A percentile compares a stretch with the other conserved stretches of the same genome.
Evolutionary conservation across 1,140 invertebrate species (phyloP).

Genomic region (Meloidogyne floridensis): DNA sequence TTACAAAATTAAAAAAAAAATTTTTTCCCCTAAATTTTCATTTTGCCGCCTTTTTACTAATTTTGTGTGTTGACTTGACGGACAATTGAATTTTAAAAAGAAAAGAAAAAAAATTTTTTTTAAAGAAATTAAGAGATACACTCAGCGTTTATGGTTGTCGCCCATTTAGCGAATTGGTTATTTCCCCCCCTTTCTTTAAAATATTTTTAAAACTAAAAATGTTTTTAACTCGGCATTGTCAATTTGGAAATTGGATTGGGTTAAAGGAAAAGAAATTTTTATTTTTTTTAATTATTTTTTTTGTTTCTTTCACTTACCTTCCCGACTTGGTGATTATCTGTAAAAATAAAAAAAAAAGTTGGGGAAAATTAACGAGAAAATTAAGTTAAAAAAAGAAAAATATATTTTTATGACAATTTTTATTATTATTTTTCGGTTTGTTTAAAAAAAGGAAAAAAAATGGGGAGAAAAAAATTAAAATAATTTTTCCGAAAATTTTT

Average conservation of each 20-base stretch:
- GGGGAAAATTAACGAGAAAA: not conserved
- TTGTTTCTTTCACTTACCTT: slow-evolving; percentile 12
- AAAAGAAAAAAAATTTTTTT: not conserved
- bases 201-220: not conserved
- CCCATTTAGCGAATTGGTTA: slow-evolving; percentile 6
- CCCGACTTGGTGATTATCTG: slow-evolving; percentile 33
- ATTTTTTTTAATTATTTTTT: slow-evolving; percentile 1
- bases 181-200: not conserved
- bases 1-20: not conserved
- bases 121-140: too few relatives aligned
- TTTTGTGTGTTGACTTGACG: not conserved
- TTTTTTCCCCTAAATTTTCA: not conserved
- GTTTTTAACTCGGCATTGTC: not conserved
- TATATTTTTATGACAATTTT: not conserved
- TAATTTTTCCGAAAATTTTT: too few relatives aligned
- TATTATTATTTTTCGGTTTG: too few relatives aligned
- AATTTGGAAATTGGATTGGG: not conserved
- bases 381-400: not conserved
- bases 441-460: too few relatives aligned
- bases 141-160: not conserved
- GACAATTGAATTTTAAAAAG: slow-evolving; percentile 5
- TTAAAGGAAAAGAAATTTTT: not conserved
- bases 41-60: not conserved
- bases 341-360: not conserved
- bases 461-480: too few relatives aligned